Conservation (phyloP, 2,797 vertebrate genomes). For the Paedocypris micromegethes region DNA sequence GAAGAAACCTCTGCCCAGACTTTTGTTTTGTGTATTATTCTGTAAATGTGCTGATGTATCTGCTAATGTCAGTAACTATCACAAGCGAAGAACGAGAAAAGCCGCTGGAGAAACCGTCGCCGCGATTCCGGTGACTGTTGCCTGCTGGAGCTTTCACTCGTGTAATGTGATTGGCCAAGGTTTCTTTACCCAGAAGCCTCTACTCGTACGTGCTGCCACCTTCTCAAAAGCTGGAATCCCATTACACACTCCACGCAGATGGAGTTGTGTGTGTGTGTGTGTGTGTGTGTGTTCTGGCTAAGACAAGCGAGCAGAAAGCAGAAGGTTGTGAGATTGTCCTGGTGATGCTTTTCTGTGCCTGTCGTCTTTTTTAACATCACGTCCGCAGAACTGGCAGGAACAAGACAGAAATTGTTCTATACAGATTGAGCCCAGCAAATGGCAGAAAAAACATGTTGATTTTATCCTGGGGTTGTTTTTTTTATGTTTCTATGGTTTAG, state of each 20-base stretch:
- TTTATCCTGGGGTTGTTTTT: too few species aligned
- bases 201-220: constrained; percentile 10
- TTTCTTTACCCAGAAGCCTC: constrained; percentile 22
- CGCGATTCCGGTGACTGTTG: constrained; percentile 16
- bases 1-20: too few species aligned
- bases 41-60: too few species aligned
- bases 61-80: not conserved
- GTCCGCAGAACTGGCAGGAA: too few species aligned
- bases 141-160: constrained; percentile 15
- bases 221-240: constrained; percentile 28
- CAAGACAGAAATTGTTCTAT: too few species aligned
- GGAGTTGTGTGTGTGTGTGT: constrained; percentile 6
- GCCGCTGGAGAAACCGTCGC: not conserved
- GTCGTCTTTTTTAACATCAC: too few species aligned
- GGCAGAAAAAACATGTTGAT: too few species aligned
- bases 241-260: constrained; percentile 26
- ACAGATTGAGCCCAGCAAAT: too few species aligned
- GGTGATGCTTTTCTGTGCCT: too few species aligned
- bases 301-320: constrained; percentile 23
- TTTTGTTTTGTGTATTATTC: too few species aligned
- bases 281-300: constrained; percentile 38
- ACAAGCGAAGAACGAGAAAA: not conserved
- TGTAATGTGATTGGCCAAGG: constrained; percentile 34
- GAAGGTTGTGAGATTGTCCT: constrained; percentile 18
- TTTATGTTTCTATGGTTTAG: constrained; percentile 15